Conservation (phyloP, 2,797 vertebrate species). For the Pipistrellus kuhlii region DNA sequence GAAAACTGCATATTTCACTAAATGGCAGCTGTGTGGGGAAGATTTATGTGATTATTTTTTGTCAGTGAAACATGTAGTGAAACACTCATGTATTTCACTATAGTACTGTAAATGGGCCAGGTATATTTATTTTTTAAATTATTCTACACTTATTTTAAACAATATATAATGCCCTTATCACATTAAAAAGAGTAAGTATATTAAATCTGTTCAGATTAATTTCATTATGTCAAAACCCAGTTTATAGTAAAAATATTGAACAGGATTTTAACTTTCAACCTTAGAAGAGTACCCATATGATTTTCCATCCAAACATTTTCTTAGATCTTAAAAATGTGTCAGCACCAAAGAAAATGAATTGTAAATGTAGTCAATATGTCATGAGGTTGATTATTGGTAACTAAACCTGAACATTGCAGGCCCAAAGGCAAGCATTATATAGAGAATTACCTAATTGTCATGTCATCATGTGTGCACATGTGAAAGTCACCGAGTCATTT, state of each 20-base stretch:
- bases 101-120: slow-evolving; percentile 77
- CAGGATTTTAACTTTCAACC: slow-evolving; percentile 68
- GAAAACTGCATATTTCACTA: slow-evolving; percentile 90
- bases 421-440: not conserved
- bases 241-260: slow-evolving; percentile 78
- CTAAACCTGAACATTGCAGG: not conserved
- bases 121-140: slow-evolving; percentile 83
- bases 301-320: slow-evolving; percentile 69
- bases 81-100: slow-evolving; percentile 83
- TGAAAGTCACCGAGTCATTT: not conserved
- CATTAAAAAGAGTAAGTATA: slow-evolving; percentile 76
- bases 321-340: slow-evolving; percentile 54
- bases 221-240: slow-evolving; percentile 76
- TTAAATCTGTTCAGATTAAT: slow-evolving; percentile 79
- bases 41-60: slow-evolving; percentile 88
- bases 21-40: slow-evolving; percentile 87
- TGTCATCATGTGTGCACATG: not conserved
- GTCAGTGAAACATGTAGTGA: slow-evolving; percentile 85
- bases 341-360: slow-evolving; percentile 36
- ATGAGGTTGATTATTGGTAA: not conserved
- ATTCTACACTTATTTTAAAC: slow-evolving; percentile 83
- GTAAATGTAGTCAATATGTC: not conserved
- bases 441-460: not conserved
- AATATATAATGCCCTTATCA: slow-evolving; percentile 79
- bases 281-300: slow-evolving; percentile 50